Evolutionary conservation across 2,888 invertebrate genomes (phyloP), one percentile per base, ranked within the genome.

Genomic region (Drosophila pegasa): DNA sequence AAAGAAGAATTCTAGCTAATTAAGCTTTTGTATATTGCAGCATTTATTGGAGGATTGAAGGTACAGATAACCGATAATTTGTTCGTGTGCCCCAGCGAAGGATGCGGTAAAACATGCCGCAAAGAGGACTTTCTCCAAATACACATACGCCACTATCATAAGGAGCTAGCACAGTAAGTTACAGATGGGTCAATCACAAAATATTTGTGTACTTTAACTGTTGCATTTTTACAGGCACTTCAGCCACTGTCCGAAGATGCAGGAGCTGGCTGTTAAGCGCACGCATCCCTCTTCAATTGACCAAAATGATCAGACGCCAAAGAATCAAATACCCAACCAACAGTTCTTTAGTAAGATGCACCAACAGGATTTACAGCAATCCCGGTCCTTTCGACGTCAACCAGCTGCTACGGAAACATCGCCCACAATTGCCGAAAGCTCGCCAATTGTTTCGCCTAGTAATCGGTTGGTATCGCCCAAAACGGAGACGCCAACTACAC

Each of bases 81-180:
- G 1, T 93, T 94, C 20, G 93, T 94, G 33, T 97, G 97, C 89
- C 97, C 97, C 0, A 95, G 96, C 50, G 95, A 96, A 69, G 95
- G 95, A 1, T 98, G 98, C 90, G 94, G 94, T 54, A 98, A 98
- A 92, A 96, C 95, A 80, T 98, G 98, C 90, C 94, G 98, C 6
- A 98, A 98, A 90, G 97, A 98, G 89, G 97, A 96, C 71, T 94
- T 98, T 52, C 93, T 98, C 9, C 96, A 96, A 93, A 98, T 98
- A 95, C 98, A 98, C 90, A 96, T 98, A 41, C 98, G 98, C 89
- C 98, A 98, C 91, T 98, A 98, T 91, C 98, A 98, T 92, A 94
- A 95, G 2, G 96, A 97, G 75, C 94, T 96, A 64, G 94, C 94
- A 2, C 95, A 96, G 90, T 94, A 78, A 81, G 87, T 62, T 22